Base-by-base conservation (phyloP, 2,113 vertebrate species). In the Protobothrops mucrosquamatus region DNA sequence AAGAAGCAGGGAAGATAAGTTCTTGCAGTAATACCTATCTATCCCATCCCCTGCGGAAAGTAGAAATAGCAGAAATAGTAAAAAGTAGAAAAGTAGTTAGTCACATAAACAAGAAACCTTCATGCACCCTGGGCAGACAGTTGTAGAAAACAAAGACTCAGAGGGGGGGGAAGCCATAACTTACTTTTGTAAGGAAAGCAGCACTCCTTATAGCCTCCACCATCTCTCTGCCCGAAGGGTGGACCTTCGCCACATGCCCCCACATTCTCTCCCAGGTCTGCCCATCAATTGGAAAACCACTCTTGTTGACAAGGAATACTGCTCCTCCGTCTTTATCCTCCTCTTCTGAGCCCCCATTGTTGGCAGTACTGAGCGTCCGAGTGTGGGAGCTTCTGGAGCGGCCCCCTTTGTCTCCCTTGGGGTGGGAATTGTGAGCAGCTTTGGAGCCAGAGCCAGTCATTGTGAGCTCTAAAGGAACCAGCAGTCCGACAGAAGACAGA, bases 261-360 rank as follows among this genome's bases (percentile, higher is more conserved):
- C 99, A 99, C 99, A 99, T 99, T 89, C 99, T 97, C 93, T 99
- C 99, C 99, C 99, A 99, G 93, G 99, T 99, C 91, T 98, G 96
- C 89, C 97, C 96, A 94, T 99, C 98, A 57, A 99, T 98, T 92
- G 99, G 99, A 93, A 99, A 99, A 55, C 99, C 99, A 64, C 98
- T 98, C 95, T 98, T 98, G 97, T 99, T 99, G 46, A 99, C 99
- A 46, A 99, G 98, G 95, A 99, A 99, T 1, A 98, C 98, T 81
- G 98, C 97, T 51, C 98, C 98, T 55, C 98, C 99, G 89, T 99
- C 98, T 97, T 98, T 99, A 96, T 99, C 98, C 93, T 99, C 99
- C 91, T 99, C 98, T 88, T 98, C 98, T 0, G 98, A 98, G 86
- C 98, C 97, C 43, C 98, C 97, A 94, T 98, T 98, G 92, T 98